These are phyloP conservation scores for Drosophila nigritarsus DNA, from an alignment of 2,888 invertebrate genomes.

Conservation along the genomic window DNA sequence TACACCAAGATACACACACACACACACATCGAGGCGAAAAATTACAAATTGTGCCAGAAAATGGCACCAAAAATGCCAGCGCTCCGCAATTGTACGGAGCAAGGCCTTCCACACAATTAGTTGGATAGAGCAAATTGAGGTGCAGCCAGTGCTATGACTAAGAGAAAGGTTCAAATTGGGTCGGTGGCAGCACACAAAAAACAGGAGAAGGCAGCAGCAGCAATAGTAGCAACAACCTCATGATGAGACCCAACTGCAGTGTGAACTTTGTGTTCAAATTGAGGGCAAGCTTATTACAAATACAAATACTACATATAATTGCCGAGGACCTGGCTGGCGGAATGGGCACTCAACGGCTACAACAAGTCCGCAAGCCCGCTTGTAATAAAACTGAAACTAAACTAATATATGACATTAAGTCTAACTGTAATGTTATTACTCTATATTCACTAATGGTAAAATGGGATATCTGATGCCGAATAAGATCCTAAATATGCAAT, in stretches of 20 bases:
- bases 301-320: slow-evolving; percentile 13
- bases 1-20: slow-evolving; percentile 14
- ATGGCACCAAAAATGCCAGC: slow-evolving; percentile 55
- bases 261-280: slow-evolving; percentile 29
- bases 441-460: not conserved
- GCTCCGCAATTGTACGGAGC: slow-evolving; percentile 16
- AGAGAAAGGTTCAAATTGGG: slow-evolving; percentile 65
- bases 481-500: not conserved
- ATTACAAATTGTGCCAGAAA: slow-evolving; percentile 55
- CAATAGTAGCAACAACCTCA: slow-evolving; percentile 1
- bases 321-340: not conserved
- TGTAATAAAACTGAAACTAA: not conserved
- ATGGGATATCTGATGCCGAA: not conserved
- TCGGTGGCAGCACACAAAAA: slow-evolving; percentile 47
- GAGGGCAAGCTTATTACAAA: slow-evolving; percentile 33
- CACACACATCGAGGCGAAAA: slow-evolving; percentile 37
- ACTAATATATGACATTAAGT: not conserved
- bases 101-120: slow-evolving; percentile 79
- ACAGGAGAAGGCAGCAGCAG: slow-evolving; percentile 14
- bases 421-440: not conserved
- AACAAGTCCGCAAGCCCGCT: not conserved
- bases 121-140: slow-evolving; percentile 72
- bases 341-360: not conserved
- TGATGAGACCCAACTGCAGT: slow-evolving; percentile 36
- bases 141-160: slow-evolving; percentile 47